Conservation (phyloP, 2,888 invertebrate species). For the Heteropelma amictum region DNA sequence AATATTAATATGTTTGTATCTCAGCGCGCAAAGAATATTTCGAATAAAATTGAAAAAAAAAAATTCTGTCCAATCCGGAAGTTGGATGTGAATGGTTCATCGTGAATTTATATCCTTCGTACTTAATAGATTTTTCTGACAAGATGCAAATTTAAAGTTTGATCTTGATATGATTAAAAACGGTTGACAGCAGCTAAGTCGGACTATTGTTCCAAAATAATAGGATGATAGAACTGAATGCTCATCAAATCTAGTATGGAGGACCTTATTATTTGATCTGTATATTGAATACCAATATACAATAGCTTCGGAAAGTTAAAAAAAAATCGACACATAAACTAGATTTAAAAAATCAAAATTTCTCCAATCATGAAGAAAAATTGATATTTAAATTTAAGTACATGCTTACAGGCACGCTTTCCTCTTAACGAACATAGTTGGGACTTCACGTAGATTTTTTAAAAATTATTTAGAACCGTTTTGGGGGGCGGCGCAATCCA, state of each 20-base stretch:
- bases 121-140: neutral
- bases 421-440: neutral
- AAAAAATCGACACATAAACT: neutral
- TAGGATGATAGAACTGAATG: neutral
- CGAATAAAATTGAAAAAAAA: neutral
- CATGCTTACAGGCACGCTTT: neutral
- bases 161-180: neutral
- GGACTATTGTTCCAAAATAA: neutral
- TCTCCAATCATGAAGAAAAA: neutral
- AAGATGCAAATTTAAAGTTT: neutral
- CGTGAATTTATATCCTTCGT: conserved; percentile 1
- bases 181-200: neutral
- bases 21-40: neutral
- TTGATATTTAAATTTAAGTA: no score
- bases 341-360: neutral
- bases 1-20: neutral
- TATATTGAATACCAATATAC: neutral
- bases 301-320: conserved; percentile 17
- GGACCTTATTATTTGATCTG: neutral
- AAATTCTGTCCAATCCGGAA: neutral
- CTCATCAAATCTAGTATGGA: neutral
- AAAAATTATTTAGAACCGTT: neutral
- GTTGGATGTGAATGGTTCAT: neutral
- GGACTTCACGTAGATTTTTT: neutral
- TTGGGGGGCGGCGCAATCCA: neutral